Evolutionary conservation across 2,113 vertebrate species (phyloP).

Genomic region (Manacus vitellinus): DNA sequence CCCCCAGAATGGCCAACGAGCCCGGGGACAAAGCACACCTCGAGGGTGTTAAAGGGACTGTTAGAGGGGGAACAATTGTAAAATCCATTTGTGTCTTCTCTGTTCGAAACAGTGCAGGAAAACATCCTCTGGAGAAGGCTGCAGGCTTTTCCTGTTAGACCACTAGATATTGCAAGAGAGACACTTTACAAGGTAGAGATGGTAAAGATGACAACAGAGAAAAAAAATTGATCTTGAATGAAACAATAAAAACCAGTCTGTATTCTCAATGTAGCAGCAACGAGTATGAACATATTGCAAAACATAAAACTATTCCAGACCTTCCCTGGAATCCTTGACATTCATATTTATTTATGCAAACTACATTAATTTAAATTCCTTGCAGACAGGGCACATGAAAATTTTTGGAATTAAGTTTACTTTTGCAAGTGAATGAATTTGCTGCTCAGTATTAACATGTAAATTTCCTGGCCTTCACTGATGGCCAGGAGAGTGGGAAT

Average conservation of each 20-base stretch:
- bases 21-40: neutral
- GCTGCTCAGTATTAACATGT: constrained; percentile 52
- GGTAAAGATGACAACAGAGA: neutral
- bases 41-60: neutral
- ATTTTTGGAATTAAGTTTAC: constrained; percentile 44
- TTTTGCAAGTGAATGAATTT: constrained; percentile 52
- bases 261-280: neutral
- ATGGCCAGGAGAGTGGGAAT: neutral
- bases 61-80: neutral
- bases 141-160: neutral
- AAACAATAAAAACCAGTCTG: neutral
- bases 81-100: neutral
- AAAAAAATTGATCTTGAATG: neutral
- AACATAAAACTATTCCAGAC: neutral
- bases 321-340: neutral
- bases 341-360: constrained; percentile 66
- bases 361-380: constrained; percentile 57
- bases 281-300: neutral
- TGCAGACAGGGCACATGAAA: constrained; percentile 22
- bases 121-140: neutral
- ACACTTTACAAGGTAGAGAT: neutral
- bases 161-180: neutral
- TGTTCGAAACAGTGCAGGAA: neutral
- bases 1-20: neutral
- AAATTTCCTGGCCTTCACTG: constrained; percentile 36